These are phyloP conservation scores for Nyctalus aviator DNA, from an alignment of 2,797 vertebrate species.

Conservation along the genomic window DNA sequence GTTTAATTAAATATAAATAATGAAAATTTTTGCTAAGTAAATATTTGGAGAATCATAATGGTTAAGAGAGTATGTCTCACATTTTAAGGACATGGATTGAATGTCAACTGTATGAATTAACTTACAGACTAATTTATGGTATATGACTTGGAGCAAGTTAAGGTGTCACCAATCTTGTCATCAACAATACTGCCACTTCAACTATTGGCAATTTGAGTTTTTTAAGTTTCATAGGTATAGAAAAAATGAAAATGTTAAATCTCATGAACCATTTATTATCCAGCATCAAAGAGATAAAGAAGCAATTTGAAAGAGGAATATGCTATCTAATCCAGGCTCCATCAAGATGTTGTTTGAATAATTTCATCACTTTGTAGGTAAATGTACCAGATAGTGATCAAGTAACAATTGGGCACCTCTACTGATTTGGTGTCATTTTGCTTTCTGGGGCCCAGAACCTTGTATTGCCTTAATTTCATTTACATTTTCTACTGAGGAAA, in stretches of 20 bases:
- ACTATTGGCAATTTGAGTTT: background rate
- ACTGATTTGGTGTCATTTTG: slow-evolving; percentile 44
- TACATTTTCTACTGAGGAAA: background rate
- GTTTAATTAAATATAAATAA: background rate
- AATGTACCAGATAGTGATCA: background rate
- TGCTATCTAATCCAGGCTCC: background rate
- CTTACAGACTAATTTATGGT: background rate
- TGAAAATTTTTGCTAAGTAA: background rate
- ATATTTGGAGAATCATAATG: background rate
- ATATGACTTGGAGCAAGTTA: background rate
- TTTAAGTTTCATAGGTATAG: background rate
- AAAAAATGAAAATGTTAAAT: slow-evolving; percentile 20
- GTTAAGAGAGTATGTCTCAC: background rate
- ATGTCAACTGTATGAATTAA: background rate
- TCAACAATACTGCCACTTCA: background rate
- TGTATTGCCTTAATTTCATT: background rate
- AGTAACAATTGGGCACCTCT: background rate
- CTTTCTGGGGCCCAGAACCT: background rate
- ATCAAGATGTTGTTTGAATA: background rate
- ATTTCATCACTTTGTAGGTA: background rate
- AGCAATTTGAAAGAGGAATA: background rate
- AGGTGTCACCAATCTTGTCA: background rate
- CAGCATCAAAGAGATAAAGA: background rate
- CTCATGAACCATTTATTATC: background rate
- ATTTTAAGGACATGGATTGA: background rate